A percentile compares a stretch with the other conserved stretches of the same genome.
Evolutionary conservation across 2,888 invertebrate genomes (phyloP).

Genomic region (Lasioglossum marginatum): DNA sequence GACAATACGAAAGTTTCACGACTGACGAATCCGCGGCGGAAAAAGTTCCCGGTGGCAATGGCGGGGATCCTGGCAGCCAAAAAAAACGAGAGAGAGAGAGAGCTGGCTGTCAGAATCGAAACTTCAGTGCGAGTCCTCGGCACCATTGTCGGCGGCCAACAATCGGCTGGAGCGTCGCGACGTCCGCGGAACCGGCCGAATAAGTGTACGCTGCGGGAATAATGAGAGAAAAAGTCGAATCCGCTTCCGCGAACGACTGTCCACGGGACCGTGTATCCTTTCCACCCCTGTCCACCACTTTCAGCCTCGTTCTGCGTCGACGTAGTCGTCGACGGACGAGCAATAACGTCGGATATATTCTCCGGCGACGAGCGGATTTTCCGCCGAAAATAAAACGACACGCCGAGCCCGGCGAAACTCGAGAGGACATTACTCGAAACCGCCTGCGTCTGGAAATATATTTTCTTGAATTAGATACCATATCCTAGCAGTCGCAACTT

Average conservation of each 20-base stretch:
- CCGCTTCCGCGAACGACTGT: constrained; percentile 25
- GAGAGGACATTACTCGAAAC: neutral
- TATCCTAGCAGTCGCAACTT: neutral
- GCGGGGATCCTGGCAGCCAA: constrained; percentile 18
- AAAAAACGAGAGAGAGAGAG: constrained; percentile 11
- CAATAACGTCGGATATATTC: constrained; percentile 8
- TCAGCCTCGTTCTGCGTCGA: neutral
- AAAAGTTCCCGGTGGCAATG: constrained; percentile 65
- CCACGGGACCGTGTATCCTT: constrained; percentile 22
- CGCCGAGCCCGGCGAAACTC: neutral
- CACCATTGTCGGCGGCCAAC: constrained; percentile 49
- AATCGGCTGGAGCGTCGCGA: constrained; percentile 51
- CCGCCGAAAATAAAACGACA: neutral
- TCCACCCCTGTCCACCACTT: neutral
- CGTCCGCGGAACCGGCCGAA: constrained; percentile 24
- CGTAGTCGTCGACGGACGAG: neutral
- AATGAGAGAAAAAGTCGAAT: constrained; percentile 34
- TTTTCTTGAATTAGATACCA: neutral
- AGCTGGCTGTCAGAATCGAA: constrained; percentile 57
- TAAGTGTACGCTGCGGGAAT: constrained; percentile 53
- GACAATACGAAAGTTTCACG: constrained; percentile 73
- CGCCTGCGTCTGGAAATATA: neutral
- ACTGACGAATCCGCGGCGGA: constrained; percentile 54
- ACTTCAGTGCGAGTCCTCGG: constrained; percentile 47
- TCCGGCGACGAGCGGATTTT: constrained; percentile 1